phyloP scores from a whole-genome alignment of 30 jellyfish, hydroid and myxozoan species.

The Cassiopea xamachana region DNA sequence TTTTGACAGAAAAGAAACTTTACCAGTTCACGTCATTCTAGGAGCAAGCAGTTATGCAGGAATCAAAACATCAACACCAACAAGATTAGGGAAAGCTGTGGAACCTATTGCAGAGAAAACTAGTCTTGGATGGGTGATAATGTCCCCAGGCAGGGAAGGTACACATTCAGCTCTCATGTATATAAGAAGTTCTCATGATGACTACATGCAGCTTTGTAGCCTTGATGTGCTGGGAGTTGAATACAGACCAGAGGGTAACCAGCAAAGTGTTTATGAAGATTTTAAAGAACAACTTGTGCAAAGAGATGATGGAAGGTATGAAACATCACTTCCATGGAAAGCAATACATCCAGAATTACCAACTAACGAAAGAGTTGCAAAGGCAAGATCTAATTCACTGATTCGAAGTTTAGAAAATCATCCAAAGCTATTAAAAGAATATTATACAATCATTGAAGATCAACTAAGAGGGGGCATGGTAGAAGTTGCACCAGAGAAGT shows the following conservation, averaged over 20 bases:
- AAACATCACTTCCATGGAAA: slow-evolving; percentile 49
- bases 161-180: slow-evolving; percentile 27
- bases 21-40: slow-evolving; percentile 56
- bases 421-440: slow-evolving; percentile 55
- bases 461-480: slow-evolving; percentile 76
- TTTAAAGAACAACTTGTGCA: slow-evolving; percentile 69
- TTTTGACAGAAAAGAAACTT: slow-evolving; percentile 24
- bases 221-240: slow-evolving; percentile 79
- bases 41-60: slow-evolving; percentile 64
- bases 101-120: slow-evolving; percentile 84
- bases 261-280: slow-evolving; percentile 59
- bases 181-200: slow-evolving; percentile 59
- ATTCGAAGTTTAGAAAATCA: slow-evolving; percentile 36
- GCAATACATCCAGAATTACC: slow-evolving; percentile 26
- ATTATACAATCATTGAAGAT: slow-evolving; percentile 51
- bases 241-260: slow-evolving; percentile 75
- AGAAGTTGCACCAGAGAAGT: slow-evolving; percentile 68
- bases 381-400: slow-evolving; percentile 50
- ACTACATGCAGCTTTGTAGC: slow-evolving; percentile 72
- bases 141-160: slow-evolving; percentile 74
- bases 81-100: slow-evolving; percentile 71
- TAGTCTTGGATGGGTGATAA: slow-evolving; percentile 81
- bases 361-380: slow-evolving; percentile 47
- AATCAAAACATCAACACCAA: slow-evolving; percentile 60
- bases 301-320: slow-evolving; percentile 62